A percentile compares a stretch with the other conserved stretches of the same genome.
Conservation (phyloP, 2,113 vertebrate genomes). For the Acrocephalus arundinaceus region DNA sequence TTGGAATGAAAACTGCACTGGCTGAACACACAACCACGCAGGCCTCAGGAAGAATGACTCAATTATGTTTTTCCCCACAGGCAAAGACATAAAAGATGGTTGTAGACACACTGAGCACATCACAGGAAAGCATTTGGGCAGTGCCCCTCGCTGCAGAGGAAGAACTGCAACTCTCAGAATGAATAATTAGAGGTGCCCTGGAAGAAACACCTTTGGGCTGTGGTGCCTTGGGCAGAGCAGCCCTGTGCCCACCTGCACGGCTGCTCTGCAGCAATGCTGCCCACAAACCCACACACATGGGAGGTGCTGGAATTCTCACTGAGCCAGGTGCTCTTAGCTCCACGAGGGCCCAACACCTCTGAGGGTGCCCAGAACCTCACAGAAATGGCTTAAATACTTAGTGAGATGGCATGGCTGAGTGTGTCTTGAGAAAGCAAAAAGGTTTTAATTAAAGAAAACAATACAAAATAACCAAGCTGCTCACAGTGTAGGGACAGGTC, state of each 20-base stretch:
- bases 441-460: too few relatives aligned
- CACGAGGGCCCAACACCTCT: too few relatives aligned
- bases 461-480: too few relatives aligned
- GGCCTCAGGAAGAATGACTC: slow-evolving; percentile 63
- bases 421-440: too few relatives aligned
- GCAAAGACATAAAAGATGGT: slow-evolving; percentile 63
- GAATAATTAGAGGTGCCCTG: background rate
- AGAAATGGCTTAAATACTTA: too few relatives aligned
- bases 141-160: slow-evolving; percentile 39
- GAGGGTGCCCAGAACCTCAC: too few relatives aligned
- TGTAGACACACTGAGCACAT: slow-evolving; percentile 52
- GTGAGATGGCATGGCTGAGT: too few relatives aligned
- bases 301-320: too few relatives aligned
- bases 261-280: background rate
- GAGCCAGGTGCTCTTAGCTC: too few relatives aligned
- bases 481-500: too few relatives aligned
- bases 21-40: slow-evolving; percentile 16
- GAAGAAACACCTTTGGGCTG: background rate
- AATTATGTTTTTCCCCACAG: slow-evolving; percentile 64
- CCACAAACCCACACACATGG: background rate
- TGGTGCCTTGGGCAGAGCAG: accelerated
- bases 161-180: slow-evolving; percentile 8
- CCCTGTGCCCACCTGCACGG: background rate
- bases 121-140: slow-evolving; percentile 40
- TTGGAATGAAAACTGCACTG: slow-evolving; percentile 56